phyloP scores from a whole-genome alignment of 2,888 invertebrate species.

The Drosophila acutilabella region DNA sequence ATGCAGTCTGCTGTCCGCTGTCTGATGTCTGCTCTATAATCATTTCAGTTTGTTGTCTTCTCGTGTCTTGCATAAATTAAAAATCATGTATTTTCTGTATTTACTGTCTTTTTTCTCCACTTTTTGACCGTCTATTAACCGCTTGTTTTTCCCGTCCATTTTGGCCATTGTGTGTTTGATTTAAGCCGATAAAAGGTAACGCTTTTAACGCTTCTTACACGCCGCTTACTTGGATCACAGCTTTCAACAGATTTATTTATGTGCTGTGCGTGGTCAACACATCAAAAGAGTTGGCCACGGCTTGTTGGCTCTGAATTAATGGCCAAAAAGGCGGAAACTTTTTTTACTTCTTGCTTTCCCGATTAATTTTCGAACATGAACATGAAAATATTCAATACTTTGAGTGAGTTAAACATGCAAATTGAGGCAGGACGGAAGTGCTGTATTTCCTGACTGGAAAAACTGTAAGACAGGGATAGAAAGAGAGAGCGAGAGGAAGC shows the following conservation, averaged over 20 bases:
- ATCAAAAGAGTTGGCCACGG: slow-evolving; percentile 68
- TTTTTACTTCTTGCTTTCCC: neutral
- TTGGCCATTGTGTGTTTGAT: slow-evolving; percentile 65
- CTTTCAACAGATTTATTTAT: slow-evolving; percentile 71
- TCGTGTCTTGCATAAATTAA: slow-evolving; percentile 72
- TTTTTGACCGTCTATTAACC: slow-evolving; percentile 59
- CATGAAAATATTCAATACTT: slow-evolving; percentile 36
- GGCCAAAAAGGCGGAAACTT: slow-evolving; percentile 24
- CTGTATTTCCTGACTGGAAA: slow-evolving; percentile 50
- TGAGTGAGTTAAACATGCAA: slow-evolving; percentile 56
- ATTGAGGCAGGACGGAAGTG: slow-evolving; percentile 52
- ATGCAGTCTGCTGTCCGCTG: neutral
- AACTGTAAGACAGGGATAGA: neutral
- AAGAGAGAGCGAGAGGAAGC: neutral
- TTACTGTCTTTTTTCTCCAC: slow-evolving; percentile 1
- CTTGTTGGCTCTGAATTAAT: slow-evolving; percentile 71
- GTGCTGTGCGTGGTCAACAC: slow-evolving; percentile 59
- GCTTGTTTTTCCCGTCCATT: slow-evolving; percentile 60
- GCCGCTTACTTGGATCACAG: slow-evolving; percentile 51
- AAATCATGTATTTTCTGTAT: slow-evolving; percentile 61
- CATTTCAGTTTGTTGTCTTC: slow-evolving; percentile 37
- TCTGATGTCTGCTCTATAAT: slow-evolving; percentile 57
- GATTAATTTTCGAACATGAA: slow-evolving; percentile 8
- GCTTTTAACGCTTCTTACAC: slow-evolving; percentile 67
- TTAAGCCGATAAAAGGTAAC: slow-evolving; percentile 77